Percentiles rank a stretch among this genome's conserved stretches.
Evolutionary conservation across 1,140 invertebrate genomes (phyloP).

Genomic region (Gryon sp.): DNA sequence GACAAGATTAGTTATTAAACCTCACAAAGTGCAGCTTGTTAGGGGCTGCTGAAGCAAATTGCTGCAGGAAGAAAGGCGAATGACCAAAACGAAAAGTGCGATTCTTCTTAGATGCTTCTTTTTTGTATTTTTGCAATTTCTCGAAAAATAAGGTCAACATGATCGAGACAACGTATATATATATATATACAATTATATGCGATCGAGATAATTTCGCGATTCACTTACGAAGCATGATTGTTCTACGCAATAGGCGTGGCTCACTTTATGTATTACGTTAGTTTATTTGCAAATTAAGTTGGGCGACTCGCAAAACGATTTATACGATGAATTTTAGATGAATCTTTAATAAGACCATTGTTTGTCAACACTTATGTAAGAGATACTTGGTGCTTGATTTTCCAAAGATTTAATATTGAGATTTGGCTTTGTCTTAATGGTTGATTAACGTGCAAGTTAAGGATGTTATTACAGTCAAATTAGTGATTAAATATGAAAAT

Average conservation of each 20-base stretch:
- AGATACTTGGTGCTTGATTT: no score
- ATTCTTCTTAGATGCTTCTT: constrained; percentile 9
- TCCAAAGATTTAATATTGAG: no score
- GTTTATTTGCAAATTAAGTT: constrained; percentile 34
- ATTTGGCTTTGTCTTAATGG: no score
- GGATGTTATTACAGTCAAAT: no score
- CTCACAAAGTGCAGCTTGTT: constrained; percentile 28
- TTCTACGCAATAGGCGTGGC: constrained; percentile 43
- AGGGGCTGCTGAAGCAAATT: constrained; percentile 16
- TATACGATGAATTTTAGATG: constrained; percentile 15
- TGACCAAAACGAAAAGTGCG: constrained; percentile 33
- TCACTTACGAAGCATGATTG: constrained; percentile 31
- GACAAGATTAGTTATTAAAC: constrained; percentile 52
- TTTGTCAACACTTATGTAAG: no score
- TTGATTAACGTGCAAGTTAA: no score
- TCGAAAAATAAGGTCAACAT: constrained; percentile 42
- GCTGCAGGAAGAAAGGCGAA: constrained; percentile 16
- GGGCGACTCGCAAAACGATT: constrained; percentile 15
- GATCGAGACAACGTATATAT: not conserved
- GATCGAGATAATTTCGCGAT: constrained; percentile 29
- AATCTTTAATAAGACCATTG: constrained; percentile 38
- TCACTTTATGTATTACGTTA: constrained; percentile 1
- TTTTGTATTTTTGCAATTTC: constrained; percentile 39
- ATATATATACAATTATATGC: no score
- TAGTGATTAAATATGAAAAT: no score